Evolutionary conservation across 2,797 vertebrate species (phyloP), one percentile per base, ranked within the genome.

Genomic region (Lithobates sylvaticus): DNA sequence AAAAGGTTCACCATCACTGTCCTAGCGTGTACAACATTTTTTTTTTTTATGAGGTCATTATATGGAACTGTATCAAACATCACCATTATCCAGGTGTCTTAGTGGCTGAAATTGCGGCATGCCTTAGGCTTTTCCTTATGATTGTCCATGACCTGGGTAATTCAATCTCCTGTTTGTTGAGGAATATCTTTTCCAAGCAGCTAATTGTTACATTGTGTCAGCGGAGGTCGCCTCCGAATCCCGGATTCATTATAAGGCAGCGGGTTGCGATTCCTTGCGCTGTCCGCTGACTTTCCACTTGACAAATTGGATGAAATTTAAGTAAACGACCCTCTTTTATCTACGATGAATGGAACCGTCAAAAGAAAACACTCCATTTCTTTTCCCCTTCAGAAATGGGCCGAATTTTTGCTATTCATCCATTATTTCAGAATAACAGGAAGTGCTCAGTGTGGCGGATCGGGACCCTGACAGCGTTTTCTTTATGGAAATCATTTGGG

Each of bases 401-500:
- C 29, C 15, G 26, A 73, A 76, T 68, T 23, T 44, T n/a, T 68
- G 32, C 73, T 75, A 83, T 75, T 76, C 47, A 71, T 67, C 64
- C 29, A 81, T 86, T 76, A 76, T 76, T 70, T 76, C n/a, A 5
- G 29, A 42, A 72, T 72, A 47, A 76, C 27, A 47, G 13, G 27
- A 77, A 29, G 50, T 3, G 47, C 61, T 34, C 44, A 6, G 77
- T 61, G 78, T 70, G 78, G 23, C 47, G 23, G 26, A 42, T 42
- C 44, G 23, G 47, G 70, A 26, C 84, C 68, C 36, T 54, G 76
- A 58, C 39, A 8, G 54, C 76, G 79, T 75, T 32, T 50, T 27
- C 67, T 81, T 78, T 78, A 81, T 82, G 73, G 70, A 86, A 82
- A 77, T 82, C 34, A 74, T 76, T 69, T 47, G 54, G 77, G 39